These are phyloP conservation scores for Dioctria linearis DNA, from an alignment of 2,888 invertebrate genomes.

Conservation along the genomic window DNA sequence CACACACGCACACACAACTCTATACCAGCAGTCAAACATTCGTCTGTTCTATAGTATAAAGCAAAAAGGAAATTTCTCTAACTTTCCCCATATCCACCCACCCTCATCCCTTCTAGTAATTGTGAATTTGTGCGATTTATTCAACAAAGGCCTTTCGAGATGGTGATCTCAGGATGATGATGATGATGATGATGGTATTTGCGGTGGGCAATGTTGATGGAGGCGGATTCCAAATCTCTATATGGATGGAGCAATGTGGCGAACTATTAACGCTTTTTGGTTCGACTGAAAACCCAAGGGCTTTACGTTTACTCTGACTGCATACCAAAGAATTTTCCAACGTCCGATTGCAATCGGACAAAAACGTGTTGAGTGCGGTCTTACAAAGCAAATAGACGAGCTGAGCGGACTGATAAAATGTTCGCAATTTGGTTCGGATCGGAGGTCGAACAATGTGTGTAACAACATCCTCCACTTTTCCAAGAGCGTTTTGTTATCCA, in stretches of 20 bases:
- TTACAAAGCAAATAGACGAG: slow-evolving; percentile 1
- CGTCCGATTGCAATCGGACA: neutral
- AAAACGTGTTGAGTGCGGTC: neutral
- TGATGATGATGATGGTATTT: no score
- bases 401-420: neutral
- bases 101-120: neutral
- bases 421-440: neutral
- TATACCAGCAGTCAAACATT: neutral
- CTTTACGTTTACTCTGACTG: neutral
- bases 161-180: neutral
- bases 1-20: neutral
- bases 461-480: no score
- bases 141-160: neutral
- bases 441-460: no score
- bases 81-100: neutral
- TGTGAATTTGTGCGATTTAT: neutral
- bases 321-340: neutral
- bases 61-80: slow-evolving; percentile 2
- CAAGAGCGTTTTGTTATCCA: no score
- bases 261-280: slow-evolving; percentile 10
- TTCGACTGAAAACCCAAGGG: neutral
- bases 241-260: neutral
- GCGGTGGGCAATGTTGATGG: no score
- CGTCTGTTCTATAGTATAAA: neutral
- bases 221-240: no score